Evolutionary conservation across 1,140 invertebrate species (phyloP).

Genomic region (Globodera rostochiensis): DNA sequence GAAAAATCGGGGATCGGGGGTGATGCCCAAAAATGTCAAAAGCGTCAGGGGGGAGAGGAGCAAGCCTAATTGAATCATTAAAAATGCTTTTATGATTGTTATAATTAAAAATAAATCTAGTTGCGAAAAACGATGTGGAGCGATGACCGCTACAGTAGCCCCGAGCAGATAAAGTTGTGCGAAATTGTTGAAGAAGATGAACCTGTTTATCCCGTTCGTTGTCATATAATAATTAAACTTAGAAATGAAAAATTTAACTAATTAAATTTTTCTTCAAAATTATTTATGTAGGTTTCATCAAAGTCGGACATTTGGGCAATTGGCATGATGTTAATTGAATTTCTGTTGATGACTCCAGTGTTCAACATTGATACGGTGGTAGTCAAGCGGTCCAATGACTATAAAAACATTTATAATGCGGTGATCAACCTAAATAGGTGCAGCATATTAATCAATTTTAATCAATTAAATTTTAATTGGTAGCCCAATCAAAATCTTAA

Average conservation of each 20-base stretch:
- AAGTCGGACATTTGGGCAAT: slow-evolving; percentile 1
- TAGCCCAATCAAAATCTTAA: too few relatives aligned
- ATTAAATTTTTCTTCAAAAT: not conserved
- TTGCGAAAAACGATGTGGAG: not conserved
- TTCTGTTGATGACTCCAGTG: not conserved
- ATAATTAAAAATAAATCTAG: not conserved
- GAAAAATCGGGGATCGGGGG: too few relatives aligned
- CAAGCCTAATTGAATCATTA: too few relatives aligned
- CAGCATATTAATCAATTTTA: not conserved
- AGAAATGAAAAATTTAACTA: not conserved
- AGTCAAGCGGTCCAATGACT: not conserved
- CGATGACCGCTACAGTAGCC: not conserved
- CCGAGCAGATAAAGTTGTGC: not conserved
- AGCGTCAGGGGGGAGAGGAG: too few relatives aligned
- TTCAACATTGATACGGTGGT: not conserved
- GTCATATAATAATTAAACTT: not conserved
- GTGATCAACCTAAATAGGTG: not conserved
- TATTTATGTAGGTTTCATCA: not conserved
- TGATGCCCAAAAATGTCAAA: too few relatives aligned
- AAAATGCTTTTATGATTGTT: not conserved
- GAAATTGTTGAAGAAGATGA: not conserved
- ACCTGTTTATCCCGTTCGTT: not conserved
- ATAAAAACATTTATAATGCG: not conserved
- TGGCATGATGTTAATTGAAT: not conserved
- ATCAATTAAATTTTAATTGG: not conserved